These are phyloP conservation scores for Sebastes steindachneri DNA, from an alignment of 2,797 vertebrate species.

Conservation along the genomic window DNA sequence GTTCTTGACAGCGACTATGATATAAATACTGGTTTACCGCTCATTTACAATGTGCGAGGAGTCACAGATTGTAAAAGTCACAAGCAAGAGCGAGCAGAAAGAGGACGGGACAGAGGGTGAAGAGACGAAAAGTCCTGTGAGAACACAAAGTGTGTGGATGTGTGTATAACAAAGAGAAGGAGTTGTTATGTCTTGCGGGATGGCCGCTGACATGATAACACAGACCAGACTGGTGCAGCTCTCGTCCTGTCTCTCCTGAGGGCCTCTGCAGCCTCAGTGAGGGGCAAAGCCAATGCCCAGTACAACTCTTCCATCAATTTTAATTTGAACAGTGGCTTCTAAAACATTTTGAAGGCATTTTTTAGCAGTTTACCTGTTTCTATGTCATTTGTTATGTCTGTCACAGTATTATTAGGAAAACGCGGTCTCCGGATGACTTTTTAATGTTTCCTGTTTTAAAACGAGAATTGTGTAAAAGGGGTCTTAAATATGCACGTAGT, in stretches of 20 bases:
- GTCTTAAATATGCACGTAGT: not conserved
- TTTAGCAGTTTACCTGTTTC: not conserved
- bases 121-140: conserved; percentile 28
- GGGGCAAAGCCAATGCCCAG: conserved; percentile 7
- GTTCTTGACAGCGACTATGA: not conserved
- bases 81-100: not conserved
- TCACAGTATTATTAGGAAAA: not conserved
- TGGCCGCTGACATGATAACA: conserved; percentile 78
- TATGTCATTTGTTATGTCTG: too few relatives aligned
- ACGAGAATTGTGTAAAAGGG: not conserved
- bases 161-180: conserved; percentile 36
- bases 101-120: not conserved
- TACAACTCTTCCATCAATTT: not conserved
- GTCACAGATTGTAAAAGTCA: not conserved
- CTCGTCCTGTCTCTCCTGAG: conserved; percentile 40
- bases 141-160: conserved; percentile 15
- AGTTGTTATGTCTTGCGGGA: conserved; percentile 65
- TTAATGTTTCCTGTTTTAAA: not conserved
- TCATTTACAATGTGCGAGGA: not conserved
- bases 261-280: conserved; percentile 46
- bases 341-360: not conserved
- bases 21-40: not conserved
- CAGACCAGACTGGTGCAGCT: conserved; percentile 60
- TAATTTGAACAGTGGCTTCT: not conserved
- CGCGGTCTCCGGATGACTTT: not conserved